Evolutionary conservation across 2,888 invertebrate species (phyloP).

Genomic region (Allophyes oxyacanthae): DNA sequence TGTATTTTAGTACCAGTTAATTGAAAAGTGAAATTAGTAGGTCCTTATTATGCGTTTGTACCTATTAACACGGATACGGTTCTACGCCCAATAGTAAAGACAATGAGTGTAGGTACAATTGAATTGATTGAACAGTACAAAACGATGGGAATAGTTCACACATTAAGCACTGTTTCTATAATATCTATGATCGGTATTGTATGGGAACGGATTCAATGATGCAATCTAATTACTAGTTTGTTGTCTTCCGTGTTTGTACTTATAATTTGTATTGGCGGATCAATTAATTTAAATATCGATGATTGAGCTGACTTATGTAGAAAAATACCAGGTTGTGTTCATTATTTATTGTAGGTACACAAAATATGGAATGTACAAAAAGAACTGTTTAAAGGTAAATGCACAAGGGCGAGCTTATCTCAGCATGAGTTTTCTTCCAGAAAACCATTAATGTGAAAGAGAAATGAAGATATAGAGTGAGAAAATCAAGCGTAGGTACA

Average conservation of each 20-base stretch:
- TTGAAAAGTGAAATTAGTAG: constrained; percentile 26
- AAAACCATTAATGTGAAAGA: too few relatives aligned
- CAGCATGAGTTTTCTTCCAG: too few relatives aligned
- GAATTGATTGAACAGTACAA: constrained; percentile 35
- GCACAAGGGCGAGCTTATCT: too few relatives aligned
- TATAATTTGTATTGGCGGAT: constrained; percentile 26
- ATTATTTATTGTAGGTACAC: too few relatives aligned
- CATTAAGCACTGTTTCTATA: constrained; percentile 48
- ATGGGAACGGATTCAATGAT: constrained; percentile 54
- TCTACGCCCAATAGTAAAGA: constrained; percentile 35
- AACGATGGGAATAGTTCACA: constrained; percentile 59
- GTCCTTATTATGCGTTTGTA: constrained; percentile 8
- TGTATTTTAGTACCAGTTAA: constrained; percentile 4
- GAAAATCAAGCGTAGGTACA: too few relatives aligned
- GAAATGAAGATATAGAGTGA: too few relatives aligned
- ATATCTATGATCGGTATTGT: constrained; percentile 56
- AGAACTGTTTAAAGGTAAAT: too few relatives aligned
- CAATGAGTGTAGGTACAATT: constrained; percentile 40
- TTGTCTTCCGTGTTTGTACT: constrained; percentile 51
- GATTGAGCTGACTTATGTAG: neutral
- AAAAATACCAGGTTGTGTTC: neutral
- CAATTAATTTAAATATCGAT: constrained; percentile 22
- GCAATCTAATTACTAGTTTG: constrained; percentile 50
- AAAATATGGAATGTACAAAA: too few relatives aligned
- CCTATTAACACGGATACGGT: constrained; percentile 28